Evolutionary conservation across 2,797 vertebrate species (phyloP).

Genomic region (Brotogeris chrysoptera): DNA sequence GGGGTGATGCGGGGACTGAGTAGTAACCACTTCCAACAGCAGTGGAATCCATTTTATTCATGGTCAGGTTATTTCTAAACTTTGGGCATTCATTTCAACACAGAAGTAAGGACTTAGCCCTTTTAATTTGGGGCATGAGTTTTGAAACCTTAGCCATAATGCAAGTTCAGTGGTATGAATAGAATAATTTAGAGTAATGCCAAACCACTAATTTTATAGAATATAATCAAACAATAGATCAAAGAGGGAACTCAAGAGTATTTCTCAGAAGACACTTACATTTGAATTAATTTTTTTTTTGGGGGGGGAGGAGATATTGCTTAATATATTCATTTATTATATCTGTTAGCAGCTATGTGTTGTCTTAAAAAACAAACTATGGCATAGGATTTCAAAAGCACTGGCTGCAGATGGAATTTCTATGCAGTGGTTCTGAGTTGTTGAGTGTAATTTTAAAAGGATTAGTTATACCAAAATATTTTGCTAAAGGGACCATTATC

Average conservation of each 20-base stretch:
- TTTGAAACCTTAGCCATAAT: neutral
- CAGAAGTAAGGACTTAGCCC: neutral
- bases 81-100: neutral
- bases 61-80: neutral
- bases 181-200: neutral
- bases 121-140: neutral
- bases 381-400: conserved; percentile 52
- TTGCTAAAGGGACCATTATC: conserved; percentile 18
- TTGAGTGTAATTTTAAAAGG: conserved; percentile 58
- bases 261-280: neutral
- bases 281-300: neutral
- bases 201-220: neutral
- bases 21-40: neutral
- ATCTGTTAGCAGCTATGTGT: conserved; percentile 49
- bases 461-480: conserved; percentile 62
- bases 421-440: conserved; percentile 11
- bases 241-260: neutral
- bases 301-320: neutral
- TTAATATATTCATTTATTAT: conserved; percentile 49
- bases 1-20: neutral
- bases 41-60: neutral
- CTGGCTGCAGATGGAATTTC: conserved; percentile 24
- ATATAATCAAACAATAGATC: neutral
- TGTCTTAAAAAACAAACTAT: conserved; percentile 55
- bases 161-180: neutral